phyloP scores from a whole-genome alignment of 1,140 invertebrate species.

The Calephelis nemesis region DNA sequence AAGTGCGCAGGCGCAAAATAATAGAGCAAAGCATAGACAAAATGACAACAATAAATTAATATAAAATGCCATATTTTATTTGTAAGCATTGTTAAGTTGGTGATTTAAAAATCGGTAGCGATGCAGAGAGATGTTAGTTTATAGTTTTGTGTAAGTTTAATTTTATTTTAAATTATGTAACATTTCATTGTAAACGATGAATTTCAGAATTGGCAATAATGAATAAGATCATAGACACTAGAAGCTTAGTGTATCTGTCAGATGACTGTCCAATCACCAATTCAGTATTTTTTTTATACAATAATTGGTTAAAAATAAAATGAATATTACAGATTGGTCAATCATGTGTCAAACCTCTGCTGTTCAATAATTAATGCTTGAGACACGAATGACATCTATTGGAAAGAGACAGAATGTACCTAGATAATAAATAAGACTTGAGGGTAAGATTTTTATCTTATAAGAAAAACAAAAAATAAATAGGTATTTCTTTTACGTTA shows the following conservation, averaged over 20 bases:
- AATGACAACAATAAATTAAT: conserved; percentile 34
- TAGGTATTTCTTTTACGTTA: too few species aligned
- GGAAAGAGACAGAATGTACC: too few species aligned
- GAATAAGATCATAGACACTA: not conserved
- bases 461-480: too few species aligned
- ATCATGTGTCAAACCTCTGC: not conserved
- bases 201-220: not conserved
- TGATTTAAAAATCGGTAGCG: not conserved
- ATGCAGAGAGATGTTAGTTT: not conserved
- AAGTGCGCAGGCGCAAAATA: conserved; percentile 79
- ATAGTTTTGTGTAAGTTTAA: too few species aligned
- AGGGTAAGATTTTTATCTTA: too few species aligned
- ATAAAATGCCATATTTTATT: conserved; percentile 32
- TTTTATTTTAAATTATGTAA: not conserved
- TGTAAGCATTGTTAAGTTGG: not conserved
- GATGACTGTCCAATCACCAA: not conserved
- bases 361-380: too few species aligned
- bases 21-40: conserved; percentile 74
- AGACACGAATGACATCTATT: too few species aligned
- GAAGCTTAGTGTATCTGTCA: not conserved
- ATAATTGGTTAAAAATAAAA: not conserved
- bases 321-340: not conserved
- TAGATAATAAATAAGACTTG: too few species aligned
- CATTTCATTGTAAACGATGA: not conserved
- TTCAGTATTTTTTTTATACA: not conserved